Evolutionary conservation across 2,113 vertebrate species (phyloP), one percentile per base, ranked within the genome.

Genomic region (Istiophorus platypterus): DNA sequence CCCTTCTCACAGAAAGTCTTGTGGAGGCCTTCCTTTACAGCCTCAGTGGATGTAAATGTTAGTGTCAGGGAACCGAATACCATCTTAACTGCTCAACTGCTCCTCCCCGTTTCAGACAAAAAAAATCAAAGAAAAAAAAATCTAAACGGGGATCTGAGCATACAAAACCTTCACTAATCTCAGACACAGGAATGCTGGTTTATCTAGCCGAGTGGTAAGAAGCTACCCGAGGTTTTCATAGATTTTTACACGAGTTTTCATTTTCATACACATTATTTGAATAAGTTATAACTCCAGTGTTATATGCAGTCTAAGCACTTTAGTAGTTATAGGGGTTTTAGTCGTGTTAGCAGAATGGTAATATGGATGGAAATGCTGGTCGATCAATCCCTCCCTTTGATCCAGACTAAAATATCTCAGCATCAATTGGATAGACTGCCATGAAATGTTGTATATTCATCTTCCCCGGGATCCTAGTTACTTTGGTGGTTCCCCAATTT

Each of bases 41-140:
- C 58, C 42, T 87, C 63, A 63, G 7, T 34, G 26, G 47, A 82
- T 18, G 2, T 51, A 73, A 49, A 68, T 78, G 77, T 81, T 84
- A 77, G 67, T 66, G 22, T n/a, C 66, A 42, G 17, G 82, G 69
- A 73, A 78, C 29, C 72, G 29, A 78, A 84, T 64, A 58, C 2
- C 34, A 9, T 61, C 37, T 74, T 22, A 80, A 58, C 68, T 47
- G 66, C 17, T 49, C 22, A 39, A 26, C 52, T 56, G 41, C 64
- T 62, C 20, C 7, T 39, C 24, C 65, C 20, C 3, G 14, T 51
- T 57, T 59, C 52, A 79, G 14, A 49, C 15, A 18, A 12, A 39
- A 10, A 41, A 66, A 78, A 72, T 39, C 18, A 76, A 58, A 54
- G 24, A 20, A 34, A 14, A 42, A 68, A 7, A n/a, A n/a, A n/a